phyloP scores from a whole-genome alignment of 1,140 invertebrate genomes.

The Drosophila watanabei region DNA sequence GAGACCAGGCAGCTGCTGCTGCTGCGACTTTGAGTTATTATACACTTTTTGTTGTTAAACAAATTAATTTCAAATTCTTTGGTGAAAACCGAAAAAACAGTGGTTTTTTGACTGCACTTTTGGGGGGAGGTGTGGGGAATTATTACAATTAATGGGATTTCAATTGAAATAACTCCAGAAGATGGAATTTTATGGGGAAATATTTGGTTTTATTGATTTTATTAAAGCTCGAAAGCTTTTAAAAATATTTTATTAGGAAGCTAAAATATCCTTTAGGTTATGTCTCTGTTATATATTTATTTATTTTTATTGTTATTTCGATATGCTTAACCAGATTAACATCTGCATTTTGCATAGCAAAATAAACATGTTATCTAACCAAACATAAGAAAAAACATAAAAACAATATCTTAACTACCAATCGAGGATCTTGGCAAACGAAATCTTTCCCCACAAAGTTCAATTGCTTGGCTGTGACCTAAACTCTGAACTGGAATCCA shows the following conservation, averaged over 20 bases:
- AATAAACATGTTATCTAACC: neutral
- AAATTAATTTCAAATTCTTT: slow-evolving; percentile 61
- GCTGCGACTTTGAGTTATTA: slow-evolving; percentile 58
- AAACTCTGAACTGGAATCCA: slow-evolving; percentile 55
- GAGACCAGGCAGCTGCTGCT: slow-evolving; percentile 22
- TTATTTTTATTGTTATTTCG: neutral
- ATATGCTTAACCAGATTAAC: neutral
- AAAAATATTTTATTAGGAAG: neutral
- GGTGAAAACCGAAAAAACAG: slow-evolving; percentile 28
- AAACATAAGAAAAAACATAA: neutral
- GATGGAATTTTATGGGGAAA: neutral
- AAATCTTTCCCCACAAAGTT: slow-evolving; percentile 37
- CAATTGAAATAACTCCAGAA: neutral
- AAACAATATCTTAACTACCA: slow-evolving; percentile 16
- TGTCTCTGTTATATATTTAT: neutral
- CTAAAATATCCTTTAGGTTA: neutral
- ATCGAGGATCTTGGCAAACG: slow-evolving; percentile 13
- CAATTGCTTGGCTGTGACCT: slow-evolving; percentile 41
- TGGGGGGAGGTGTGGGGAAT: slow-evolving; percentile 3
- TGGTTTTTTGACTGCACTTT: slow-evolving; percentile 15
- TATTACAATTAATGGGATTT: neutral
- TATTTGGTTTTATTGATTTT: too few species aligned
- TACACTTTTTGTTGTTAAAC: slow-evolving; percentile 57
- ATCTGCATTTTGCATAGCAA: neutral
- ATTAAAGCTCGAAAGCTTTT: neutral